These are phyloP conservation scores for Anser brachyrhynchus DNA, from an alignment of 2,113 vertebrate species.

Conservation along the genomic window DNA sequence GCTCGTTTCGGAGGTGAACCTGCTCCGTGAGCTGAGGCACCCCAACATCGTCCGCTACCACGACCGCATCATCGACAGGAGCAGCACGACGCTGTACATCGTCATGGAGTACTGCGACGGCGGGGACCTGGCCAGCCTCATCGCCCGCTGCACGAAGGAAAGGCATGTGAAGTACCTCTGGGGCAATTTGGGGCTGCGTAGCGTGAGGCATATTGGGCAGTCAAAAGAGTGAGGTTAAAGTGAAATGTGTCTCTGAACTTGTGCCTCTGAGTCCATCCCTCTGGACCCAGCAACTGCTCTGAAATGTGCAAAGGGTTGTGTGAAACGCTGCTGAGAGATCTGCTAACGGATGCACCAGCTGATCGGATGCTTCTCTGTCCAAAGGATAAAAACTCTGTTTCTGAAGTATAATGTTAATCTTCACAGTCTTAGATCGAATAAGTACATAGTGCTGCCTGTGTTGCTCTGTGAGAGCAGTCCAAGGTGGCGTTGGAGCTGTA, in stretches of 20 bases:
- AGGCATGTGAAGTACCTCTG: constrained; percentile 68
- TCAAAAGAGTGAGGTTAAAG: neutral
- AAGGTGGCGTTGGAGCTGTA: neutral
- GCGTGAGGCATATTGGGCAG: rapidly evolving
- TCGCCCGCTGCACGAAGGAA: constrained; percentile 86
- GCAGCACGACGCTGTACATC: constrained; percentile 90
- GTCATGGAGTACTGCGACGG: constrained; percentile 97
- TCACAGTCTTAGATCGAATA: neutral
- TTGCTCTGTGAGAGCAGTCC: neutral
- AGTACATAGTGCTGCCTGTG: rapidly evolving
- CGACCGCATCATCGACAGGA: constrained; percentile 92
- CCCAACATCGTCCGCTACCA: constrained; percentile 95
- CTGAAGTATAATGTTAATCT: neutral
- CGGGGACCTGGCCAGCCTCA: constrained; percentile 90
- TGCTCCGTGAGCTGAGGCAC: constrained; percentile 92
- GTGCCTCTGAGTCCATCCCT: rapidly evolving
- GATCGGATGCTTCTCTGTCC: neutral
- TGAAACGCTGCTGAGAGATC: rapidly evolving
- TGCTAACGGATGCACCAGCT: rapidly evolving
- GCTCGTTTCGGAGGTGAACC: constrained; percentile 96
- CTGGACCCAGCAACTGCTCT: rapidly evolving
- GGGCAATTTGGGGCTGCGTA: rapidly evolving
- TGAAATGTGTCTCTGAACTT: rapidly evolving
- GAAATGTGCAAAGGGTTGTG: neutral
- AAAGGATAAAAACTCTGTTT: no score